phyloP scores from a whole-genome alignment of 2,113 vertebrate species.

The Pongo pygmaeus region DNA sequence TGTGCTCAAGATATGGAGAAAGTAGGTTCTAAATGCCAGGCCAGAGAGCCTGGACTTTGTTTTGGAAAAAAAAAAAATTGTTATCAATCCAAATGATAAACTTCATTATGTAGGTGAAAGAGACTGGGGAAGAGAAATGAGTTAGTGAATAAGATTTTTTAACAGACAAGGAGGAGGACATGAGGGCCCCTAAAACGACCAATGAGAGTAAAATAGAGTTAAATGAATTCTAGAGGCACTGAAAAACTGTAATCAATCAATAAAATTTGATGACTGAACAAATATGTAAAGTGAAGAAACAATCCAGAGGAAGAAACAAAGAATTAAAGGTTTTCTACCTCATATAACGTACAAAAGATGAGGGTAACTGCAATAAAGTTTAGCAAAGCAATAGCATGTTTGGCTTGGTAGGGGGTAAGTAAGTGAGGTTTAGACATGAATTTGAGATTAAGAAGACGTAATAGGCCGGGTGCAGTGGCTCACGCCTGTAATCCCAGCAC shows the following conservation, averaged over 20 bases:
- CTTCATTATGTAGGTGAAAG: background rate
- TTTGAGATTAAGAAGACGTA: background rate
- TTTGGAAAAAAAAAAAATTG: slow-evolving; percentile 33
- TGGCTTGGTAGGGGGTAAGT: background rate
- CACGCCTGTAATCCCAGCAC: too few species aligned
- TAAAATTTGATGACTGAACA: background rate
- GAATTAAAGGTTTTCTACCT: background rate
- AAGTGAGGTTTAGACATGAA: background rate
- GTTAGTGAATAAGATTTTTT: background rate
- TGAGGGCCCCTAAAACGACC: background rate
- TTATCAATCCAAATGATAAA: background rate
- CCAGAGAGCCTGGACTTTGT: background rate
- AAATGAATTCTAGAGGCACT: background rate
- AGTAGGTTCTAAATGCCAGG: background rate
- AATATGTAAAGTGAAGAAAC: background rate
- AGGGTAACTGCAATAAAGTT: background rate
- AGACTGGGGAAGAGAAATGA: background rate
- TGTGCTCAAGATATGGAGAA: background rate
- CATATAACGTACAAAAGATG: background rate
- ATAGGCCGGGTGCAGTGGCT: too few species aligned
- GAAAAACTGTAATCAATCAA: background rate
- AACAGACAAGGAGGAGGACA: background rate
- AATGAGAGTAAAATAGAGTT: background rate
- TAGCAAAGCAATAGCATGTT: background rate
- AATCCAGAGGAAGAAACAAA: background rate